Evolutionary conservation across 2,797 vertebrate genomes (phyloP), one percentile per base, ranked within the genome.

Genomic region (Macropus fuliginosus): DNA sequence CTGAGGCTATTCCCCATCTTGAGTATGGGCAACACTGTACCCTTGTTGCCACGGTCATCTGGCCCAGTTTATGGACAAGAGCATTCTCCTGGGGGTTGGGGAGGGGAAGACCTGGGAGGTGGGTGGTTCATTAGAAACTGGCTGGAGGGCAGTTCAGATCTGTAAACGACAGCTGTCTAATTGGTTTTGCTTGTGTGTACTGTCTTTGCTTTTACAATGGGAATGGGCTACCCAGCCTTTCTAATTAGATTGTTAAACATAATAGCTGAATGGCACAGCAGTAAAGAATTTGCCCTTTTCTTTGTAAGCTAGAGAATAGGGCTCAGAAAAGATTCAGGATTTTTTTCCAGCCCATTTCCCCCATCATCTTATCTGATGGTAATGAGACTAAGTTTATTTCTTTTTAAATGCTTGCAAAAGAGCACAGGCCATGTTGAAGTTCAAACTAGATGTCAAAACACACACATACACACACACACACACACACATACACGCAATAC

Each of bases 161-260:
- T 96, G 98, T 98, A 98, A 98, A 98, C 98, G 98, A 98, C 98
- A 99, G 98, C 98, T 98, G 98, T 99, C 99, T 99, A 99, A 99
- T 99, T 99, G 98, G 98, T 98, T 99, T 98, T 98, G 98, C 98
- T 98, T 98, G 96, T 98, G 97, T 98, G 97, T 94, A 95, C 98
- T 98, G 98, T 98, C 98, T 98, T 98, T 97, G 98, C 98, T 98
- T 98, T 98, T 98, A 98, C 98, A 99, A 98, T 98, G 97, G 98
- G 97, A 97, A 97, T 98, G 98, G 98, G 98, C 98, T 99, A 98
- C 98, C 98, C 97, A 59, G 98, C 93, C 98, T 98, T 98, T 98
- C 98, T 99, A 99, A 99, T 99, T 99, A 99, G 98, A 99, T 99
- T 99, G 99, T 99, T 99, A 99, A 99, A 99, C 98, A 98, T 98